Base-by-base conservation (phyloP, 1,140 invertebrate species). In the Diuraphis noxia region DNA sequence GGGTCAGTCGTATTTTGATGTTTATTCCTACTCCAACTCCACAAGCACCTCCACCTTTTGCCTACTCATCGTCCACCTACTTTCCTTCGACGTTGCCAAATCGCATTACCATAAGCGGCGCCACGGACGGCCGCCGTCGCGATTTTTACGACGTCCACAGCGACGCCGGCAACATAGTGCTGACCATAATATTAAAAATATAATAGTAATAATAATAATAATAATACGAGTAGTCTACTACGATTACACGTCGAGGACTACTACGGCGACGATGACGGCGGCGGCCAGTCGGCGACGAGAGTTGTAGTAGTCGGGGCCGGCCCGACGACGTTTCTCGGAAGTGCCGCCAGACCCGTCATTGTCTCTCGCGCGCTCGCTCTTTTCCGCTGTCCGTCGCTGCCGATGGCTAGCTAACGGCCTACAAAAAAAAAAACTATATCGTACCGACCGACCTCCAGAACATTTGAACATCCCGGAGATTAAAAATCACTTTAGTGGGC, bases 141-240 rank as follows among this genome's bases (percentile, higher is more conserved):
- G 89, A 91, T 56, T 91, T 91, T 91, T 91, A 91, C 63, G 77
- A 91, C 88, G 88, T 34, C 88, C 56, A 23, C 40, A n/a, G 63
- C 63, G 40, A 63, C 84, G 63, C 0, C 38, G 63, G 88, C 88
- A 77, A 63, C 86, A 21, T 10, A 21, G 82, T n/a, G 82, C 56
- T n/a, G 56, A 72, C 56, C 56, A 72, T n/a, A 63, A 56, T 56
- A 56, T 56, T 56, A 56, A n/a, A 63, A 63, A 63, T 63, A 63
- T 63, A 52, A 52, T 52, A 52, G 8, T 52, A 52, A 8, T 52
- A 52, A 1, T 52, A 52, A 25, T 52, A 52, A 25, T 52, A 52
- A 8, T 52, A 52, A 23, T 52, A 52, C 21, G 23, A 52, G 43
- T 46, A 56, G 56, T n/a, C 30, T 25, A 13, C 30, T 19, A 25